Evolutionary conservation across 2,888 invertebrate species (phyloP).

Genomic region (Drosophila cracens): DNA sequence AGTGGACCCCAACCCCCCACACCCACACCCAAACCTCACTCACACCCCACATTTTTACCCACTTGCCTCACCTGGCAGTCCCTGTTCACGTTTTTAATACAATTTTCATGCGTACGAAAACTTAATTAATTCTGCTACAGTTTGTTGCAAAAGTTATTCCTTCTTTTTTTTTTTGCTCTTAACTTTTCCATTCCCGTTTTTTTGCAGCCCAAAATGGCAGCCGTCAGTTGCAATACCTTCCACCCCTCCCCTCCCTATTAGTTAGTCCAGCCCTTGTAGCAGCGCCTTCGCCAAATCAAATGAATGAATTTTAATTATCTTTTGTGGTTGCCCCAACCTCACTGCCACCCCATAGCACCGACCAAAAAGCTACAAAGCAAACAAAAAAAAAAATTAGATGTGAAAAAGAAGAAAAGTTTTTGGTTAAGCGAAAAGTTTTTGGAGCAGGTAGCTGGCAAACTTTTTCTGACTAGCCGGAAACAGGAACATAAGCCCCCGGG

Average conservation of each 20-base stretch:
- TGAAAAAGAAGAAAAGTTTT: constrained; percentile 46
- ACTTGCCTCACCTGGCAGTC: neutral
- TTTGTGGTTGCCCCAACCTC: constrained; percentile 48
- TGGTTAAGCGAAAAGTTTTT: constrained; percentile 59
- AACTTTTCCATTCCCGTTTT: constrained; percentile 3
- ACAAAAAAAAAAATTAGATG: constrained; percentile 1
- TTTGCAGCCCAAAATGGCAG: constrained; percentile 60
- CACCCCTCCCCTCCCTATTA: neutral
- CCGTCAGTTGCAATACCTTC: constrained; percentile 36
- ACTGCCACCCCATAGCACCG: neutral
- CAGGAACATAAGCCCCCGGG: constrained; percentile 55
- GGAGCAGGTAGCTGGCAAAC: constrained; percentile 52
- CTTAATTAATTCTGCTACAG: constrained; percentile 80
- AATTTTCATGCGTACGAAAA: constrained; percentile 73
- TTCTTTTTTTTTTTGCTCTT: neutral
- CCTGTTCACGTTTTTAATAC: constrained; percentile 51
- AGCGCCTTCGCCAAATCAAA: constrained; percentile 66
- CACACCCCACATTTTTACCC: neutral
- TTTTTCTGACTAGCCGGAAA: constrained; percentile 57
- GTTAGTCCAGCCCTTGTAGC: neutral
- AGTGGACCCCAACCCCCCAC: constrained; percentile 36
- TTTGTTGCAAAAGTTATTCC: constrained; percentile 65
- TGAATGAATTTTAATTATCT: constrained; percentile 80
- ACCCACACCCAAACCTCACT: neutral
- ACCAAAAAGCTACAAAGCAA: neutral